A percentile compares a stretch with the other conserved stretches of the same genome.
These are phyloP conservation scores for Lasioglossum baleicum DNA, from an alignment of 1,140 invertebrate species.

Conservation along the genomic window DNA sequence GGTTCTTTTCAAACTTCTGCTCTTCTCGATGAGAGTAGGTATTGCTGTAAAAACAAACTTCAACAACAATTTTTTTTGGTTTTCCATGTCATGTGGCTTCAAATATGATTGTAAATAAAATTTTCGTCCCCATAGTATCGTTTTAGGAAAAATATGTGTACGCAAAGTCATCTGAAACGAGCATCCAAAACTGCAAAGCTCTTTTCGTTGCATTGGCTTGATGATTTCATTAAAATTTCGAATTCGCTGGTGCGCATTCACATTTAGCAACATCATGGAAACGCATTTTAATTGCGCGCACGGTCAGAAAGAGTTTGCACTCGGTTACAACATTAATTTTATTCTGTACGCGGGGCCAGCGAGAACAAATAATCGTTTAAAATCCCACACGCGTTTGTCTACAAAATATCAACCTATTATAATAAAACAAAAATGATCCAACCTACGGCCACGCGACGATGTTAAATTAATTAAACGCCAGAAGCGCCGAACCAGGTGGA, in stretches of 20 bases:
- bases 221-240: neutral
- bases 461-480: neutral
- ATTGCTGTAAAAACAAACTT: too few relatives aligned
- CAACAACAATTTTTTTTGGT: too few relatives aligned
- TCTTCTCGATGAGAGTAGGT: too few relatives aligned
- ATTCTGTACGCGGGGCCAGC: neutral
- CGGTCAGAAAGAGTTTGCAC: neutral
- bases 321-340: conserved; percentile 4
- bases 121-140: neutral
- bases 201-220: neutral
- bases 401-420: conserved; percentile 2
- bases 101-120: too few relatives aligned
- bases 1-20: too few relatives aligned
- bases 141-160: neutral
- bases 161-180: neutral
- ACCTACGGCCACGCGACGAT: neutral
- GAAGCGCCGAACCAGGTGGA: neutral
- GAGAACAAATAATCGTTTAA: conserved; percentile 1
- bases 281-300: neutral
- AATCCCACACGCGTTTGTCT: neutral
- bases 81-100: too few relatives aligned
- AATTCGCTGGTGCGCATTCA: neutral
- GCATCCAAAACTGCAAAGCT: neutral
- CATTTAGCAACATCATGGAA: conserved; percentile 1
- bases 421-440: neutral